Base-by-base conservation (phyloP, 2,113 vertebrate species). In the Menura novaehollandiae region DNA sequence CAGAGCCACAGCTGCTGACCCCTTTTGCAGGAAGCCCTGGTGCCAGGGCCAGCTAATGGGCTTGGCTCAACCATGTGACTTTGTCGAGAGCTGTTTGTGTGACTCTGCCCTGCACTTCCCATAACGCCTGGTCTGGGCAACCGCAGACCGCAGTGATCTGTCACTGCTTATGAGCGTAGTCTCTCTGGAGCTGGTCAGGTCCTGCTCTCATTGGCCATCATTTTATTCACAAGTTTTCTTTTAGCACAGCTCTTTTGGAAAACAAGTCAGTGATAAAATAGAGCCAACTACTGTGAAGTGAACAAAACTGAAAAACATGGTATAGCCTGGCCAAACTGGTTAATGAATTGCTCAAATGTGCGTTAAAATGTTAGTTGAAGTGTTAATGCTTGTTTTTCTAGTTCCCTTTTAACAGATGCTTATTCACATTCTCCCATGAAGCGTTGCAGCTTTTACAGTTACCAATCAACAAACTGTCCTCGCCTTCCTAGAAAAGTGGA, bases 71-170 rank as follows among this genome's bases (percentile, higher is more conserved):
- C 43, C 0, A 0, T 49, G 13, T 62, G 73, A 62, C 74, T 33
- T 66, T 32, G 41, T 35, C 62, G 60, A 10, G 64, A 62, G 72
- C 32, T 73, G 32, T 58, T 53, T 11, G 4, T 53, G 35, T 76
- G 56, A 35, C 39, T 60, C 13, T 10, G 18, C 4, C 1, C 22
- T 64, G 52, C 13, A 32, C 56, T 79, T 93, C 43, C 67, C n/a
- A 15, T 73, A 22, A 44, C 0, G 3, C 9, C 27, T 4, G 1
- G 7, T n/a, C 22, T 1, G 2, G 37, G 37, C 2, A 5, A 14
- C 73, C 2, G 0, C 77, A 80, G 59, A 27, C 60, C 1, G 2
- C 58, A 76, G 3, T 0, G 2, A n/a, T 81, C 28, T 44, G 13
- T 52, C 35, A 28, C 24, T 32, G 27, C 66, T 43, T 43, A 2